phyloP scores from a whole-genome alignment of 2,888 invertebrate genomes.

The Macrosoma leucophasiata region DNA sequence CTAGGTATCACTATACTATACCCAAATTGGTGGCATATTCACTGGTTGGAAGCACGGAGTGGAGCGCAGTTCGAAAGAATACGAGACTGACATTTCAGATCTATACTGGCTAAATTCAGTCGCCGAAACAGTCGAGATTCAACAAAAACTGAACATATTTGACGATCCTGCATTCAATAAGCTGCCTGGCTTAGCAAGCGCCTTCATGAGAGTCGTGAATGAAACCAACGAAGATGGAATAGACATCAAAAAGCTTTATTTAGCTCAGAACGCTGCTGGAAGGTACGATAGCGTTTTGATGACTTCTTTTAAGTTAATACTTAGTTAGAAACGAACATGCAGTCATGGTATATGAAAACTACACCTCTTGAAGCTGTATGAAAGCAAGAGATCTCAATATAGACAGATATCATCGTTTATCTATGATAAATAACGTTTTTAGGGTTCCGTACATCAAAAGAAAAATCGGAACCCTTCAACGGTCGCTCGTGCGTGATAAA shows the following conservation, averaged over 20 bases:
- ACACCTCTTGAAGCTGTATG: too few relatives aligned
- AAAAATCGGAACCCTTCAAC: too few relatives aligned
- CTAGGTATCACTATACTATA: constrained; percentile 82
- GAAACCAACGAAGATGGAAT: constrained; percentile 53
- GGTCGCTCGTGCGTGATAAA: too few relatives aligned
- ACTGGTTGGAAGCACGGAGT: constrained; percentile 84
- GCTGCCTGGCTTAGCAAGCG: constrained; percentile 73
- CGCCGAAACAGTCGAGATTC: constrained; percentile 84
- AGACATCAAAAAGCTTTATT: constrained; percentile 72
- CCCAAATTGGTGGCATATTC: constrained; percentile 85
- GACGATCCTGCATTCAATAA: constrained; percentile 41
- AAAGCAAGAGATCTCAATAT: too few relatives aligned
- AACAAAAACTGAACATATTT: constrained; percentile 64
- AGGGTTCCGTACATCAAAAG: too few relatives aligned
- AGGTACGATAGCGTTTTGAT: constrained; percentile 53
- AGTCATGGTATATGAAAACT: too few relatives aligned
- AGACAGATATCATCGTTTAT: too few relatives aligned
- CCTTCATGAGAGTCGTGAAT: constrained; percentile 77
- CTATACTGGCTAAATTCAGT: constrained; percentile 84
- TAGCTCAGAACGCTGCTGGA: constrained; percentile 88
- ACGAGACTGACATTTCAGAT: constrained; percentile 77
- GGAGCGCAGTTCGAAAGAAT: constrained; percentile 77
- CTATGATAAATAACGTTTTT: too few relatives aligned
- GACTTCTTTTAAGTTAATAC: too few relatives aligned
- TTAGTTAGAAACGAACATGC: too few relatives aligned